A percentile compares a stretch with the other conserved stretches of the same genome.
phyloP scores from a whole-genome alignment of 1,140 invertebrate species.

The Polyergus mexicanus region DNA sequence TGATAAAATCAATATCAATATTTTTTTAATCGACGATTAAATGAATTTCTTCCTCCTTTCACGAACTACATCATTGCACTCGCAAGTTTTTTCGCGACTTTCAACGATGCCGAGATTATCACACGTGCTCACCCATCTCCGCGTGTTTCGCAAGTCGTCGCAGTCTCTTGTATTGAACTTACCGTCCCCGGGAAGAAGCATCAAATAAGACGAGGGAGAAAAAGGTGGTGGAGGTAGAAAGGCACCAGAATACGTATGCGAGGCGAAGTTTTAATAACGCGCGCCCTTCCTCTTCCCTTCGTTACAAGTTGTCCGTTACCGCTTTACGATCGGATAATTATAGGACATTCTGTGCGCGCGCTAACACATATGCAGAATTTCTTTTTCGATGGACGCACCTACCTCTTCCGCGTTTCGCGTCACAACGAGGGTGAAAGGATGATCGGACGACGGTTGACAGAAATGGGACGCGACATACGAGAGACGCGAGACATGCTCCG shows the following conservation, averaged over 20 bases:
- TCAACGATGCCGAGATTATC: slow-evolving; percentile 30
- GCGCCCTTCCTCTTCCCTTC: slow-evolving; percentile 69
- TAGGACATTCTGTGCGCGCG: slow-evolving; percentile 54
- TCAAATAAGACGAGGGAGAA: background rate
- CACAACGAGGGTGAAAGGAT: slow-evolving; percentile 41
- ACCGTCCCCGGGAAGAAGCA: slow-evolving; percentile 25
- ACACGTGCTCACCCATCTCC: slow-evolving; percentile 28
- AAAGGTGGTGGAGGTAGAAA: background rate
- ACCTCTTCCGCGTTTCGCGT: slow-evolving; percentile 27
- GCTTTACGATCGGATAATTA: slow-evolving; percentile 79
- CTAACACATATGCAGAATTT: slow-evolving; percentile 62
- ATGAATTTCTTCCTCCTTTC: background rate
- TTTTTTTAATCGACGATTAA: background rate
- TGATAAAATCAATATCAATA: background rate
- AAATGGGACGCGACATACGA: slow-evolving; percentile 19
- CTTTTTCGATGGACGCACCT: slow-evolving; percentile 43
- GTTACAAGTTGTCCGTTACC: slow-evolving; percentile 66
- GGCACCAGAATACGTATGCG: slow-evolving; percentile 47
- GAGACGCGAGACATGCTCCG: slow-evolving; percentile 2
- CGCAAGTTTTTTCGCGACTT: slow-evolving; percentile 32
- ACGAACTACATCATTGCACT: background rate
- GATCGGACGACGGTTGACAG: slow-evolving; percentile 20
- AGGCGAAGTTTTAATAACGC: slow-evolving; percentile 70
- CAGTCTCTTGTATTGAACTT: slow-evolving; percentile 41
- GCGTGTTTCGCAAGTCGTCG: slow-evolving; percentile 47